phyloP scores from a whole-genome alignment of 2,113 vertebrate species.

The Pomatostomus ruficeps region DNA sequence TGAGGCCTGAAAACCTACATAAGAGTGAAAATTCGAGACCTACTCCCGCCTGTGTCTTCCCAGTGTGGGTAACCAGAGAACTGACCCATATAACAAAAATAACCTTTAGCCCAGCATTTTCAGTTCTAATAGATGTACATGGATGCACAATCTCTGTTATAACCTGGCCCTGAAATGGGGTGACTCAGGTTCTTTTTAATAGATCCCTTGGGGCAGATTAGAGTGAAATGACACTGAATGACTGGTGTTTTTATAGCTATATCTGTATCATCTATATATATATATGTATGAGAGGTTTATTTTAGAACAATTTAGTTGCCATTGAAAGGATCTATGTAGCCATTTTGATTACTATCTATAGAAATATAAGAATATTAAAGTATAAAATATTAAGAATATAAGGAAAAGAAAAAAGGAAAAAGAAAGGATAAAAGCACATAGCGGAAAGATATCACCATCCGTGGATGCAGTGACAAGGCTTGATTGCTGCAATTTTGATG shows the following conservation, averaged over 20 bases:
- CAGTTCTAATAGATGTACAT: background rate
- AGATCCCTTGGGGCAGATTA: background rate
- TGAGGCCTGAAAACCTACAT: background rate
- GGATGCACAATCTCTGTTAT: background rate
- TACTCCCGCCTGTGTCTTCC: background rate
- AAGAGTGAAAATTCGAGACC: background rate
- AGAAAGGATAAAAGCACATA: background rate
- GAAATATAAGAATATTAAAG: background rate
- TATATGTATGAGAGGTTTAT: background rate
- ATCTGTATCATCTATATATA: background rate
- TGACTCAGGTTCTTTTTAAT: background rate
- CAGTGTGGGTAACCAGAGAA: background rate
- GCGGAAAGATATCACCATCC: background rate
- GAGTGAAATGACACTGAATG: background rate
- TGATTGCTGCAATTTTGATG: background rate
- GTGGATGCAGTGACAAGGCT: background rate
- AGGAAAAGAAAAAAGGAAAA: background rate
- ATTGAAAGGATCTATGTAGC: background rate
- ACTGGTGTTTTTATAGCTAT: background rate
- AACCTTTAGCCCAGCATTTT: background rate
- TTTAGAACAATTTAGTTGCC: background rate
- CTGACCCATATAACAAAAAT: background rate
- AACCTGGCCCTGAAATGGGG: background rate
- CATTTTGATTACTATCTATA: background rate
- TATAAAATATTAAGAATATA: background rate